A percentile compares a stretch with the other conserved stretches of the same genome.
These are phyloP conservation scores for Ceratitis capitata DNA, from an alignment of 1,140 invertebrate species.

Conservation along the genomic window DNA sequence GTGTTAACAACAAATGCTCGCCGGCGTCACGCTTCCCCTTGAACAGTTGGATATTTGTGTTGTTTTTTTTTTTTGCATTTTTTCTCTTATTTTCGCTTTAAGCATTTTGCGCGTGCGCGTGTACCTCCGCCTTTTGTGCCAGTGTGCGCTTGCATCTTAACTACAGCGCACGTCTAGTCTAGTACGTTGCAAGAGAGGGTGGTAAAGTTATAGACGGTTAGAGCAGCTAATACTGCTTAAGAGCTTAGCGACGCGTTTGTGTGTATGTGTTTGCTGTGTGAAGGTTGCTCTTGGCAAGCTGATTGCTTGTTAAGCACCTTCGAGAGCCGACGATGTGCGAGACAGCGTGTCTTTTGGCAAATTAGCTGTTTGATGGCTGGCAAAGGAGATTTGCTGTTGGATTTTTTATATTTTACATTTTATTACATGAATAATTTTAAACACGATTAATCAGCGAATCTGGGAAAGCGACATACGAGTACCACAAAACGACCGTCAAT, in stretches of 20 bases:
- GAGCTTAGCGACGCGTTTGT: background rate
- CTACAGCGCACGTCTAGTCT: background rate
- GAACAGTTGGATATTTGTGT: background rate
- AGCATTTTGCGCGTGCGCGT: conserved; percentile 14
- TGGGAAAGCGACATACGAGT: background rate
- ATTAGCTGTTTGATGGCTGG: conserved; percentile 26
- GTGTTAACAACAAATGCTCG: background rate
- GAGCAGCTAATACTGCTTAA: background rate
- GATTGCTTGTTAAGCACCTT: background rate
- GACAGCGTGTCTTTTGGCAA: conserved; percentile 35
- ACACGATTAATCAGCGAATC: conserved; percentile 2
- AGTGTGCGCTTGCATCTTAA: background rate
- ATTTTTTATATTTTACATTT: background rate
- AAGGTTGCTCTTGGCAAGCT: background rate
- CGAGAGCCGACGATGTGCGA: conserved; percentile 14
- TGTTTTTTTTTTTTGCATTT: background rate
- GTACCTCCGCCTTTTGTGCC: background rate
- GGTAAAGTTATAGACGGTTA: background rate
- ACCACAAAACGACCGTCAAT: background rate
- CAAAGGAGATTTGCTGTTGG: background rate
- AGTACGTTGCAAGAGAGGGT: background rate
- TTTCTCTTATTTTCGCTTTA: background rate
- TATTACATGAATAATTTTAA: background rate
- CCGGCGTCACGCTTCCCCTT: background rate
- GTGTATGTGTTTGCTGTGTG: background rate